phyloP scores from a whole-genome alignment of 2,113 vertebrate genomes.

The Myiozetetes cayanensis region DNA sequence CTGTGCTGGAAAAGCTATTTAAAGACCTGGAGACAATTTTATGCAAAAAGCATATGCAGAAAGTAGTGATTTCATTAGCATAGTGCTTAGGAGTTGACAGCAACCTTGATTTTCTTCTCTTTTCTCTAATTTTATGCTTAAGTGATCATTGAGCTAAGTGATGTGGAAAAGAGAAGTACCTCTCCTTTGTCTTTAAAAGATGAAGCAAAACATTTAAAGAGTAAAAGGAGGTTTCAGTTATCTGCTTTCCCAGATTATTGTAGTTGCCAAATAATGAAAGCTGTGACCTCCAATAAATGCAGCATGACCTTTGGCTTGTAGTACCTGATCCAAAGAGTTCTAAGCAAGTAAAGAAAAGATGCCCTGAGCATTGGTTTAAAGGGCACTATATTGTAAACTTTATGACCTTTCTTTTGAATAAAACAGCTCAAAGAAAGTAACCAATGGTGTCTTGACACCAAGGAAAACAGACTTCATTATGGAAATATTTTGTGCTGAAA shows the following conservation, averaged over 20 bases:
- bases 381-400: background rate
- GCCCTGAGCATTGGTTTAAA: background rate
- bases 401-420: background rate
- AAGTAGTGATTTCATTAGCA: slow-evolving; percentile 63
- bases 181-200: slow-evolving; percentile 42
- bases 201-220: slow-evolving; percentile 13
- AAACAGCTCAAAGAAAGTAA: background rate
- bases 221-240: background rate
- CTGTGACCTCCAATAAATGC: background rate
- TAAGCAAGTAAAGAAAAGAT: background rate
- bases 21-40: slow-evolving; percentile 59
- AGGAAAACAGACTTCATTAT: background rate
- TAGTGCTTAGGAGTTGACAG: slow-evolving; percentile 52
- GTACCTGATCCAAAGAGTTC: background rate
- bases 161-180: slow-evolving; percentile 29
- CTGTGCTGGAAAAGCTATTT: slow-evolving; percentile 61
- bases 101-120: slow-evolving; percentile 46
- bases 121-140: slow-evolving; percentile 68
- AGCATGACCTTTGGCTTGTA: background rate
- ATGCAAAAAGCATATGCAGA: slow-evolving; percentile 38
- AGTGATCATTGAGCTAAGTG: slow-evolving; percentile 56
- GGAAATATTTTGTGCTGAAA: background rate
- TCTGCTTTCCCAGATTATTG: background rate
- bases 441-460: background rate
- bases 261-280: background rate